Conservation (phyloP, 1,140 invertebrate species). For the Lasioglossum albipes region DNA sequence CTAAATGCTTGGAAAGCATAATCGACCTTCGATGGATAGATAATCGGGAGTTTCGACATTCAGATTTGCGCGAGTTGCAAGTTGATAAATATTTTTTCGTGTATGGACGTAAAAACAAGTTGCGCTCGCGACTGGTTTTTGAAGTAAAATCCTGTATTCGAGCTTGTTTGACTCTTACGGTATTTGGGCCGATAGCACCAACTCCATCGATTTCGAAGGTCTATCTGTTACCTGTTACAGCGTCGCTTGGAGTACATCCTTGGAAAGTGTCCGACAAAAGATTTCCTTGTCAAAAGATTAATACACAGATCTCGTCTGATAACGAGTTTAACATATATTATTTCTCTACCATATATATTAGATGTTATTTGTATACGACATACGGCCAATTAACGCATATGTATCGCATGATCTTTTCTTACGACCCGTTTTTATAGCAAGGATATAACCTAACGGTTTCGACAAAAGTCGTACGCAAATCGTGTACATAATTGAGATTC, state of each 20-base stretch:
- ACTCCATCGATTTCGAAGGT: conserved; percentile 2
- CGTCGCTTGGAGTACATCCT: not conserved
- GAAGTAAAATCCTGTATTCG: not conserved
- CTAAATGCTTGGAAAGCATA: not conserved
- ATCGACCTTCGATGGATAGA: not conserved
- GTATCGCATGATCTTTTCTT: not conserved
- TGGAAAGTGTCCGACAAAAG: not conserved
- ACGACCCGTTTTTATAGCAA: conserved; percentile 19
- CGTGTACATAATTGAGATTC: conserved; percentile 5
- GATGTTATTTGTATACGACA: too few relatives aligned
- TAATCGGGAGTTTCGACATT: not conserved
- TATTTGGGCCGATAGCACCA: conserved; percentile 11
- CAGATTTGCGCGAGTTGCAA: conserved; percentile 6
- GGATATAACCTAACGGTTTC: conserved; percentile 24
- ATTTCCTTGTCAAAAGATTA: too few relatives aligned
- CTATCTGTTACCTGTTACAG: not conserved
- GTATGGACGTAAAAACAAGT: conserved; percentile 5
- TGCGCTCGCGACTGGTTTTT: conserved; percentile 33
- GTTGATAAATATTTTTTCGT: not conserved
- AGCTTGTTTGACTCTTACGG: conserved; percentile 2
- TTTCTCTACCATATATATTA: too few relatives aligned
- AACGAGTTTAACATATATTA: too few relatives aligned
- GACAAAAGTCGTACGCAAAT: conserved; percentile 16
- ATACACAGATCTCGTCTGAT: too few relatives aligned
- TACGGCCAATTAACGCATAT: too few relatives aligned